Conservation (phyloP, 2,888 invertebrate genomes). For the Spisula subtruncata region DNA sequence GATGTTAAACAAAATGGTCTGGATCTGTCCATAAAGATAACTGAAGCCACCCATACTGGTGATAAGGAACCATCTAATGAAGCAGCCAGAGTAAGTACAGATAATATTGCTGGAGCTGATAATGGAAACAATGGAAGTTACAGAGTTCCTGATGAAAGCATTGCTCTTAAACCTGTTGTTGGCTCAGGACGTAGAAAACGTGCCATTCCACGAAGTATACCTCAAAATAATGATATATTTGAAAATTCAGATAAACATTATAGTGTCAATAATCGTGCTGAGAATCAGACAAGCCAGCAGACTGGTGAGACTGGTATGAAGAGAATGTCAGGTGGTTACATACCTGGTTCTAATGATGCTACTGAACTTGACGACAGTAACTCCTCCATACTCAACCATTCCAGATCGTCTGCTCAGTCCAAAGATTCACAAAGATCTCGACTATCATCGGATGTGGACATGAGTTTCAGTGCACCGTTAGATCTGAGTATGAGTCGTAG, state of each 20-base stretch:
- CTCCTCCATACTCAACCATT: conserved; percentile 49
- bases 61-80: not conserved
- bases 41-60: not conserved
- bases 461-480: conserved; percentile 54
- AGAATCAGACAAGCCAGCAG: conserved; percentile 73
- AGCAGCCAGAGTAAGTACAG: not conserved
- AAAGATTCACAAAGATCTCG: conserved; percentile 51
- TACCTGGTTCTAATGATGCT: conserved; percentile 4
- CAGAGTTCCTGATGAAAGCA: conserved; percentile 17
- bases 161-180: conserved; percentile 26
- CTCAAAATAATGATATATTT: conserved; percentile 73
- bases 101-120: conserved; percentile 20
- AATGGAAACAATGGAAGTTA: conserved; percentile 4
- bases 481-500: conserved; percentile 65
- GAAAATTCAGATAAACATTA: conserved; percentile 77
- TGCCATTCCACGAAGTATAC: conserved; percentile 93
- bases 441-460: conserved; percentile 48
- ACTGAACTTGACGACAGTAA: conserved; percentile 49
- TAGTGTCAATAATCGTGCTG: conserved; percentile 72
- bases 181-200: conserved; percentile 84
- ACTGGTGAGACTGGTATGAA: conserved; percentile 34
- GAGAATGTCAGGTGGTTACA: conserved; percentile 33
- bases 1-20: conserved; percentile 31
- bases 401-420: conserved; percentile 58
- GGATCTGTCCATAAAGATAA: conserved; percentile 33